Conservation (phyloP, 2,888 invertebrate genomes). For the Phengaris arion region DNA sequence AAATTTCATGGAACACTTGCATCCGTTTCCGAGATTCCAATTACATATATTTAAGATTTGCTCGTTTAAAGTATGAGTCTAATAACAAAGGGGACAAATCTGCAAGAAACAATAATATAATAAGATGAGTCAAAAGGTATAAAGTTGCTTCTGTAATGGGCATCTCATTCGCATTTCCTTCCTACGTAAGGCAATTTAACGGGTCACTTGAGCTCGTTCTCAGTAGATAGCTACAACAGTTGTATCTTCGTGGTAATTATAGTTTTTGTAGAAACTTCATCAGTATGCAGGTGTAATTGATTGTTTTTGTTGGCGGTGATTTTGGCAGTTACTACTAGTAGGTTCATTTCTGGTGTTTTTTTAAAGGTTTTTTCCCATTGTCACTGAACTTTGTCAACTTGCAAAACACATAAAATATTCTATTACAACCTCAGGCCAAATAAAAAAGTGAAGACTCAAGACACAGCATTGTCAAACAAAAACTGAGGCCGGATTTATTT, state of each 20-base stretch:
- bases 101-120: neutral
- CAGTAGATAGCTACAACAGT: slow-evolving; percentile 45
- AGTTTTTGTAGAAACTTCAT: slow-evolving; percentile 16
- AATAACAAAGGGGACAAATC: no score
- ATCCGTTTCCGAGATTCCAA: no score
- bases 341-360: neutral
- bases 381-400: neutral
- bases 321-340: neutral
- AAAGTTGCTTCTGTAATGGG: slow-evolving; percentile 10
- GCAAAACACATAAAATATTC: no score
- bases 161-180: slow-evolving; percentile 24
- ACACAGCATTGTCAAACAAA: no score
- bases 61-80: no score
- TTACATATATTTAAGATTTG: no score
- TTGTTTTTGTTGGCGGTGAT: neutral
- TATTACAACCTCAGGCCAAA: no score
- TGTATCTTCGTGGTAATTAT: slow-evolving; percentile 50
- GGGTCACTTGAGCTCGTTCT: slow-evolving; percentile 58
- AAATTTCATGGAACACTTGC: no score
- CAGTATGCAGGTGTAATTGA: slow-evolving; percentile 16
- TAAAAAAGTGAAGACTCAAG: no score
- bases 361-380: neutral
- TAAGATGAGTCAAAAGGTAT: slow-evolving; percentile 15
- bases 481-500: no score
- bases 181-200: slow-evolving; percentile 53